Base-by-base conservation (phyloP, 2,113 vertebrate genomes). In the Marmota flaviventris region DNA sequence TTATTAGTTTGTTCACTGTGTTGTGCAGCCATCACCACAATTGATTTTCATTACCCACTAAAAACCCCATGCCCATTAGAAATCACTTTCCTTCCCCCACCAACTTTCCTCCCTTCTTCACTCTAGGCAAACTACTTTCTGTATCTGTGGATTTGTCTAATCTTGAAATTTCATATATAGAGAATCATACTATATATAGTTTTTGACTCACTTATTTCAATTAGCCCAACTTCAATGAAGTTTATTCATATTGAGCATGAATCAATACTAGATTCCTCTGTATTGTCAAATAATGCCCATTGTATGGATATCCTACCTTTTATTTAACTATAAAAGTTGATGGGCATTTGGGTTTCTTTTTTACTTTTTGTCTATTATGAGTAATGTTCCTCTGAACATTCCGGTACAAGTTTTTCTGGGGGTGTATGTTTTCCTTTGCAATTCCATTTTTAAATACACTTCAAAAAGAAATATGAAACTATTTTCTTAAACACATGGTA, bases 401-500 rank as follows among this genome's bases (percentile, higher is more conserved):
- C 20, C 22, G 58, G 8, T 73, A 32, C 17, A 90, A 82, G 16
- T 67, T 86, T 94, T 73, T 93, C 24, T 90, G 5, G 53, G 11
- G 32, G 25, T 10, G 34, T 65, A 85, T 67, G 13, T 93, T 93
- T 92, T 90, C 45, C n/a, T 85, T 32, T 61, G 39, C 8, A 85
- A 95, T 78, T 96, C 65, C 34, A 67, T 69, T 94, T 93, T 75
- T 63, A 67, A 90, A 92, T 83, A 87, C 0, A 81, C 63, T 93
- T 88, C 37, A 34, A 65, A 91, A 91, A 89, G 11, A 91, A 69
- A 95, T 39, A 37, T n/a, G 32, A 82, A 85, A 91, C 9, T 56
- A 93, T 65, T 97, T 96, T 94, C 37, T 95, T 91, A 95, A 94
- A 93, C 6, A 75, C 9, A 92, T 61, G 45, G 14, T 29, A 87